Conservation (phyloP, 2,113 vertebrate genomes). For the Puma concolor region DNA sequence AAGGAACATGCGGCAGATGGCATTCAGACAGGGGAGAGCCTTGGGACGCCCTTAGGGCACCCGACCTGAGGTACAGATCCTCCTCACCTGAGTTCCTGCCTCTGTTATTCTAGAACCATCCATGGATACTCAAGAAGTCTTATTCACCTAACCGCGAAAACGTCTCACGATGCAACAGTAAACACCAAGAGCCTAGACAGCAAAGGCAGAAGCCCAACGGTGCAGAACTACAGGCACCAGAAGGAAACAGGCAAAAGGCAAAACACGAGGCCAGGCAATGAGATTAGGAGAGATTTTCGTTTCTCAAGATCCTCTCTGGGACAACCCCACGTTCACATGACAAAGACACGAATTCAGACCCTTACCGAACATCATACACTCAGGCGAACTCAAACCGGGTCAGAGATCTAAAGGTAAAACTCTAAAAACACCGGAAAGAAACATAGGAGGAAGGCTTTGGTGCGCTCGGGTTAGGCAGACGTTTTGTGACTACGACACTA, state of each 20-base stretch:
- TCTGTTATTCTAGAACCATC: background rate
- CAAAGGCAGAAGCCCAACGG: background rate
- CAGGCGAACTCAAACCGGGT: background rate
- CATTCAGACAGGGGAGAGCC: background rate
- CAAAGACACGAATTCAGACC: background rate
- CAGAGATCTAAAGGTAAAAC: background rate
- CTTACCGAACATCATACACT: background rate
- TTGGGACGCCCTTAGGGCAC: background rate
- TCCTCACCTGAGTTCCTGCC: background rate
- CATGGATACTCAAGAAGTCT: background rate
- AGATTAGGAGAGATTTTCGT: background rate
- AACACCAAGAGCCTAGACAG: background rate
- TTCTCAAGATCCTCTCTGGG: background rate
- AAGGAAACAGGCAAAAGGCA: background rate
- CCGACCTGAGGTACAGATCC: background rate
- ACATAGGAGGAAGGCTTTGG: background rate
- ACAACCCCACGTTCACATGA: background rate
- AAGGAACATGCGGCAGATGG: background rate
- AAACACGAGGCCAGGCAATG: background rate
- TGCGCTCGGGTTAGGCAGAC: background rate
- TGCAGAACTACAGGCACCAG: background rate
- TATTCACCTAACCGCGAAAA: background rate
- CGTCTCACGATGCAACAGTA: background rate
- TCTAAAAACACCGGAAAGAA: background rate
- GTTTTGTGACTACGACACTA: background rate